These are phyloP conservation scores for Butorides virescens DNA, from an alignment of 2,113 vertebrate genomes.

Conservation along the genomic window DNA sequence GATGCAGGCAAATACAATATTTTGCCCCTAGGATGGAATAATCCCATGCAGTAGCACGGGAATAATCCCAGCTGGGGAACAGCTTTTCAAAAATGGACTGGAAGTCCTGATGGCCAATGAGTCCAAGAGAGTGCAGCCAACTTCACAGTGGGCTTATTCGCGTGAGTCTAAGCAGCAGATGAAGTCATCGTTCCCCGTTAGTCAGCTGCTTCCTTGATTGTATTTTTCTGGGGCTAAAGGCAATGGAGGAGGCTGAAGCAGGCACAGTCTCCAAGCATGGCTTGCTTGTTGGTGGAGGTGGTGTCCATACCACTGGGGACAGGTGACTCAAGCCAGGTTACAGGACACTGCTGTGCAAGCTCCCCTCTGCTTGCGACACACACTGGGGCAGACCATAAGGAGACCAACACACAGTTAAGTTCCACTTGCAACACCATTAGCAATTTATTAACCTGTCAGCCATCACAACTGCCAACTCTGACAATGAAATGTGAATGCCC, in stretches of 20 bases:
- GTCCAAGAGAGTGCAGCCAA: background rate
- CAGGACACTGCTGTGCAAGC: background rate
- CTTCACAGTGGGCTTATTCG: accelerated
- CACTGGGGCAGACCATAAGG: background rate
- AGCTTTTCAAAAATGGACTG: background rate
- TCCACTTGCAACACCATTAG: background rate
- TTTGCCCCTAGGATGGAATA: background rate
- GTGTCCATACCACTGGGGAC: background rate
- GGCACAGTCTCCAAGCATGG: background rate
- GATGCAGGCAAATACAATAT: background rate
- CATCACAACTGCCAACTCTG: background rate
- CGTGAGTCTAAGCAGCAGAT: background rate
- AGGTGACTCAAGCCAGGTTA: background rate
- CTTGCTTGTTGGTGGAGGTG: background rate
- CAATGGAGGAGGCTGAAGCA: background rate
- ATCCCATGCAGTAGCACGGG: background rate
- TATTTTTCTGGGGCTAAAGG: background rate
- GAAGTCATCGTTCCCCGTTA: background rate
- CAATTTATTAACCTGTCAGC: conserved; percentile 20
- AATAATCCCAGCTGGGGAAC: background rate
- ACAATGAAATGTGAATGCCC: background rate
- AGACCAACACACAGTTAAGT: background rate
- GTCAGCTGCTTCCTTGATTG: background rate
- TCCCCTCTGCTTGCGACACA: background rate
- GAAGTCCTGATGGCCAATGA: background rate